Percentiles rank a stretch among this genome's conserved stretches.
Conservation (phyloP, 2,888 invertebrate species). For the Agriopis aurantiaria region DNA sequence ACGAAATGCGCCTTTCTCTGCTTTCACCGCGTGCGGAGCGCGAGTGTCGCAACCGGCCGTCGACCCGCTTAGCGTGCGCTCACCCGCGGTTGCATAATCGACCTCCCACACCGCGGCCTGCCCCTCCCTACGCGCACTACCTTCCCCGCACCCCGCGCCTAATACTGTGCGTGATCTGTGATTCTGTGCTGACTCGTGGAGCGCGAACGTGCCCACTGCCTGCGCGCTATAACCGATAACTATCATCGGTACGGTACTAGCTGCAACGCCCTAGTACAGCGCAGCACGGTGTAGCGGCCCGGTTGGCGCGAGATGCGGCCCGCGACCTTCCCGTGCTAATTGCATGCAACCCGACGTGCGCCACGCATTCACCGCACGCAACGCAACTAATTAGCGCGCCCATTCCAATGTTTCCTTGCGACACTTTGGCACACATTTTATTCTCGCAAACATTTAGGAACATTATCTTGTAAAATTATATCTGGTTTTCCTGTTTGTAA, state of each 20-base stretch:
- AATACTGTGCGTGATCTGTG: conserved; percentile 58
- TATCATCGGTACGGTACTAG: too few relatives aligned
- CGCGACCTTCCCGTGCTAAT: conserved; percentile 77
- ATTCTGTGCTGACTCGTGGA: conserved; percentile 18
- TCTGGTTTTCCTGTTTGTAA: neutral
- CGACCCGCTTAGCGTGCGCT: conserved; percentile 90
- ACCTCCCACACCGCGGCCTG: conserved; percentile 53
- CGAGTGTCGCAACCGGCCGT: conserved; percentile 81
- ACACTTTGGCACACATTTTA: conserved; percentile 31
- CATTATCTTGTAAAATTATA: neutral
- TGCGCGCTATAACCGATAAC: conserved; percentile 42
- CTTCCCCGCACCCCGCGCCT: conserved; percentile 38
- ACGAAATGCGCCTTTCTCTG: conserved; percentile 86
- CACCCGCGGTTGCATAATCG: conserved; percentile 87
- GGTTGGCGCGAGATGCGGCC: conserved; percentile 52
- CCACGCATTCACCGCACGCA: conserved; percentile 47
- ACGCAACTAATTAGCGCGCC: conserved; percentile 47
- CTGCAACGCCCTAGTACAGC: neutral
- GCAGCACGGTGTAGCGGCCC: conserved; percentile 44
- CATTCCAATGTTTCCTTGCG: conserved; percentile 39
- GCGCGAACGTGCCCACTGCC: conserved; percentile 39
- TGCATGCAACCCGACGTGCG: conserved; percentile 61
- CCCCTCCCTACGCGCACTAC: conserved; percentile 43
- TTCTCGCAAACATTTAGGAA: conserved; percentile 11
- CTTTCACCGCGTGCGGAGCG: conserved; percentile 73